Conservation (phyloP, 2,113 vertebrate species). For the Morphnarchus princeps region DNA sequence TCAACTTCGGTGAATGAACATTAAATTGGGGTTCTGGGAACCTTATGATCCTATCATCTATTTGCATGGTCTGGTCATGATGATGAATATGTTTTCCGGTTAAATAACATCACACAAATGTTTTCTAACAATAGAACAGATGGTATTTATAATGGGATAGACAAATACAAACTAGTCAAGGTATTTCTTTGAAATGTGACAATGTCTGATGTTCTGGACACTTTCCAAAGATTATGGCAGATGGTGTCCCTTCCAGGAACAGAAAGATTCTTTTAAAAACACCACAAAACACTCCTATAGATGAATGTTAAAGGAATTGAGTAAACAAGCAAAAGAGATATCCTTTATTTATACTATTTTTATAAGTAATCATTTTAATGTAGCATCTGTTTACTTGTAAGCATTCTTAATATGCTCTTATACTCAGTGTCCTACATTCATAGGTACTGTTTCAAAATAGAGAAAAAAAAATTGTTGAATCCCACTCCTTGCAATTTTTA, state of each 20-base stretch:
- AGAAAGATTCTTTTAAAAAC: neutral
- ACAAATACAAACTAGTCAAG: neutral
- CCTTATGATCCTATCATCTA: neutral
- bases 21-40: neutral
- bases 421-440: neutral
- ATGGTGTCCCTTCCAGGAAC: neutral
- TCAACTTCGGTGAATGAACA: neutral
- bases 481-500: neutral
- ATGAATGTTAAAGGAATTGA: neutral
- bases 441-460: neutral
- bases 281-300: neutral
- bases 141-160: neutral
- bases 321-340: neutral
- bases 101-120: neutral
- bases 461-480: neutral
- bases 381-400: neutral
- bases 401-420: neutral
- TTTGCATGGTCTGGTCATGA: neutral
- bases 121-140: neutral
- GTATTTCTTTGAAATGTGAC: neutral
- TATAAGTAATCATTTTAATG: neutral
- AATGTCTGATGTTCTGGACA: neutral
- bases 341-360: neutral
- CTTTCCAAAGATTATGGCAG: neutral
- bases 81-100: neutral